Evolutionary conservation across 2,888 invertebrate species (phyloP), one percentile per base, ranked within the genome.

Genomic region (Xestia sexstrigata): DNA sequence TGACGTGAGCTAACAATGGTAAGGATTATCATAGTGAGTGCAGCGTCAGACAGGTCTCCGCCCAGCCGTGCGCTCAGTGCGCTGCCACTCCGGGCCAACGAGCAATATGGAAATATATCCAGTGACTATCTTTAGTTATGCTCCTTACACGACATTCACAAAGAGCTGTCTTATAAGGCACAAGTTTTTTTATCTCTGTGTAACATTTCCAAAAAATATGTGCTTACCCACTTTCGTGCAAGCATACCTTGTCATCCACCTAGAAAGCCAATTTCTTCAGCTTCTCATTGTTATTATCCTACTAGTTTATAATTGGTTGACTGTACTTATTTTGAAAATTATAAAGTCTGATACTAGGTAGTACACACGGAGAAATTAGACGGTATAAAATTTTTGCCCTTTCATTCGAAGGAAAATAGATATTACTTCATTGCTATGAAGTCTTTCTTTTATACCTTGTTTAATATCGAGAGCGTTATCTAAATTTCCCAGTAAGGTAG

Each of bases 1-100:
- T 92, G 90, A 91, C 91, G 90, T 89, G 86, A 89, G 86, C 84
- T 88, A 93, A 95, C 95, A 95, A 95, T 94, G 91, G 92, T 86
- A 76, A 83, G 90, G 90, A 90, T 91, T 91, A 93, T 92, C 93
- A 94, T 93, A 91, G 93, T 92, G 84, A 86, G 90, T 87, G 88
- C 88, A 85, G 83, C 88, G 83, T 78, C 88, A 90, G 92, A 90
- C 92, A 91, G 91, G 86, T 92, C 90, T 89, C 92, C 94, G 93
- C 94, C 94, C 93, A 89, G 81, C 86, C 86, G n/a, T 9, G 62
- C 62, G 62, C 62, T 35, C 62, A 35, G 62, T 62, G 76, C 89
- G 87, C 88, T 86, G 89, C 88, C 90, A 88, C 89, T 85, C 87
- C 87, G 81, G 74, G 60, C 85, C 78, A 84, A 74, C 83, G 65